phyloP scores from a whole-genome alignment of 1,140 invertebrate species.

The Drosophila gunungcola region DNA sequence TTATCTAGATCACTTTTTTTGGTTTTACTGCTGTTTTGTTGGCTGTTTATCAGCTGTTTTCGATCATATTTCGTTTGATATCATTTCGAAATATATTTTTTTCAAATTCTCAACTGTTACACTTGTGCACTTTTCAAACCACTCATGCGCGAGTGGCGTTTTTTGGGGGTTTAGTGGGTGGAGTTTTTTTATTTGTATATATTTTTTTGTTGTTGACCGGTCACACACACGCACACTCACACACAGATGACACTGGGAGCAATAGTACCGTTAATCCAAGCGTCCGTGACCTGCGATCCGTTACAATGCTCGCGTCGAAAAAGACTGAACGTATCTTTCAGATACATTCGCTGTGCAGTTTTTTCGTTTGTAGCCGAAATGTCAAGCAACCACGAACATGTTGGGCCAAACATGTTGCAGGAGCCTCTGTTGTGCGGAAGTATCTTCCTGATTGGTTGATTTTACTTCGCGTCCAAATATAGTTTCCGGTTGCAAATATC shows the following conservation, averaged over 20 bases:
- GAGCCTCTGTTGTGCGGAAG: not conserved
- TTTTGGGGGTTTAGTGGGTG: conserved; percentile 4
- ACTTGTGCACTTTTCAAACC: conserved; percentile 13
- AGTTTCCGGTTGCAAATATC: not conserved
- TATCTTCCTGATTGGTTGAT: not conserved
- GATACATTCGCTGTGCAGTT: conserved; percentile 5
- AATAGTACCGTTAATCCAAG: conserved; percentile 24
- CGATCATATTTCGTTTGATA: conserved; percentile 41
- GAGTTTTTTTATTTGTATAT: not conserved
- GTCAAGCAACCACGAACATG: conserved; percentile 2
- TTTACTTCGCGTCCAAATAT: not conserved
- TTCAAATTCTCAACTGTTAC: not conserved
- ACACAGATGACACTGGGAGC: conserved; percentile 22
- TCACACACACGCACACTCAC: conserved; percentile 36
- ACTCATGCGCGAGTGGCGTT: not conserved
- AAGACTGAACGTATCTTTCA: conserved; percentile 13
- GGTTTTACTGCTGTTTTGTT: conserved; percentile 20
- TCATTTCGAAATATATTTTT: conserved; percentile 13
- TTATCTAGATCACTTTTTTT: conserved; percentile 44
- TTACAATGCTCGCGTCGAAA: conserved; percentile 41
- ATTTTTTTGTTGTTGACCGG: conserved; percentile 36
- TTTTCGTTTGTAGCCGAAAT: conserved; percentile 1
- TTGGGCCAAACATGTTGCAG: conserved; percentile 4
- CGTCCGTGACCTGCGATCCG: conserved; percentile 57
- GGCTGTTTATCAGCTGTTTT: conserved; percentile 46